phyloP scores from a whole-genome alignment of 2,888 invertebrate species.

The Drosophila aldrichi region DNA sequence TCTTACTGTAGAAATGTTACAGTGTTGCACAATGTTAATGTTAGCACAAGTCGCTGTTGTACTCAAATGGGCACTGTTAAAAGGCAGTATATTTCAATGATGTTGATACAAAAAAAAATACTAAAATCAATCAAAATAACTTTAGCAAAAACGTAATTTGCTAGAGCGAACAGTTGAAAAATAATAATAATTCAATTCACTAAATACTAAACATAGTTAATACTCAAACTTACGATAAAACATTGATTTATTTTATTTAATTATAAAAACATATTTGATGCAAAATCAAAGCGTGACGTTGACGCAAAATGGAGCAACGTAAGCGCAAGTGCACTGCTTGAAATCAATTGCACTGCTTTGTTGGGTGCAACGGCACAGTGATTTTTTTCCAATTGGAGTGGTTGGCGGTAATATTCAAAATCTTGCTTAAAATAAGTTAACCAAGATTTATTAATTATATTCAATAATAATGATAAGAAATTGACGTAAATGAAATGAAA shows the following conservation, averaged over 20 bases:
- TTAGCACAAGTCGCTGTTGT: conserved; percentile 19
- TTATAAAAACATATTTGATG: background rate
- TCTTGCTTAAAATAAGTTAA: background rate
- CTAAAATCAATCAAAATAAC: background rate
- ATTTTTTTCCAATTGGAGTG: background rate
- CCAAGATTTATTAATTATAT: background rate
- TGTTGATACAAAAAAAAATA: background rate
- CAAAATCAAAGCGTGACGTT: background rate
- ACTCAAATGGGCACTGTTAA: conserved; percentile 17
- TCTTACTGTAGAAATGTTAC: conserved; percentile 41
- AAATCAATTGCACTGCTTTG: conserved; percentile 29
- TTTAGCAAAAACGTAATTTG: background rate
- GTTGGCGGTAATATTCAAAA: background rate
- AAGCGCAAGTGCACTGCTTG: conserved; percentile 16
- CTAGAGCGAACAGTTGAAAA: background rate
- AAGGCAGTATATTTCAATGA: too few relatives aligned
- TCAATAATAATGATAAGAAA: background rate
- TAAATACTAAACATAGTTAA: background rate
- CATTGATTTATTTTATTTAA: background rate
- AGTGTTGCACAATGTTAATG: conserved; percentile 39
- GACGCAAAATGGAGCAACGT: conserved; percentile 1
- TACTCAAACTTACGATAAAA: background rate
- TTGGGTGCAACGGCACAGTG: background rate
- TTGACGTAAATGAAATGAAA: background rate
- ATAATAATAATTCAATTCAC: background rate